Conservation (phyloP, 2,113 vertebrate species). For the Ahaetulla prasina region DNA sequence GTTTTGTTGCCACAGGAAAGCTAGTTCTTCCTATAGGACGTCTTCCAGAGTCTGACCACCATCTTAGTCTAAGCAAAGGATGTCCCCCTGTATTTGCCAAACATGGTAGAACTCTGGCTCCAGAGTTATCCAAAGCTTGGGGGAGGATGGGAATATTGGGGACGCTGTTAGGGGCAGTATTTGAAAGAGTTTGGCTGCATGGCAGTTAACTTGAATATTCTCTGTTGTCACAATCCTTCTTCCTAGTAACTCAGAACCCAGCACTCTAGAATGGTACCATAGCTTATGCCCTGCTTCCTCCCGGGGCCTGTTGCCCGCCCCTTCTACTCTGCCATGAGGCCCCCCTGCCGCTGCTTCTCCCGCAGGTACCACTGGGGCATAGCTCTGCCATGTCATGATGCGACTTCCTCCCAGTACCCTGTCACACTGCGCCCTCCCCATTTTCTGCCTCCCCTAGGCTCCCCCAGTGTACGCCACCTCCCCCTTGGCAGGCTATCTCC, state of each 20-base stretch:
- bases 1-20: neutral
- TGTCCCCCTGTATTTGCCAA: neutral
- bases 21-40: neutral
- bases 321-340: slow-evolving; percentile 23
- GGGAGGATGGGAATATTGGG: neutral
- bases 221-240: neutral
- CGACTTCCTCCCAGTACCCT: neutral
- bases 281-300: neutral
- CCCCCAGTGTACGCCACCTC: neutral
- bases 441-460: slow-evolving; percentile 17
- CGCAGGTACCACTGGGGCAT: slow-evolving; percentile 10
- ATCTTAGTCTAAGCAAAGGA: neutral
- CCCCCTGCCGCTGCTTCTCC: neutral
- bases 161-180: too few relatives aligned
- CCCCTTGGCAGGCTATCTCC: slow-evolving; percentile 5
- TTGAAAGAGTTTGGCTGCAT: neutral
- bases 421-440: slow-evolving; percentile 13
- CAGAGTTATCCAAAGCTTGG: neutral
- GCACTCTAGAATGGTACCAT: neutral
- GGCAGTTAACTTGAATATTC: neutral
- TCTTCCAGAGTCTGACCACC: neutral
- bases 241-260: neutral
- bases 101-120: neutral
- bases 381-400: slow-evolving; percentile 4
- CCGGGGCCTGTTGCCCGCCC: neutral